These are phyloP conservation scores for Peromyscus nudipes DNA, from an alignment of 2,797 vertebrate genomes.

Conservation along the genomic window DNA sequence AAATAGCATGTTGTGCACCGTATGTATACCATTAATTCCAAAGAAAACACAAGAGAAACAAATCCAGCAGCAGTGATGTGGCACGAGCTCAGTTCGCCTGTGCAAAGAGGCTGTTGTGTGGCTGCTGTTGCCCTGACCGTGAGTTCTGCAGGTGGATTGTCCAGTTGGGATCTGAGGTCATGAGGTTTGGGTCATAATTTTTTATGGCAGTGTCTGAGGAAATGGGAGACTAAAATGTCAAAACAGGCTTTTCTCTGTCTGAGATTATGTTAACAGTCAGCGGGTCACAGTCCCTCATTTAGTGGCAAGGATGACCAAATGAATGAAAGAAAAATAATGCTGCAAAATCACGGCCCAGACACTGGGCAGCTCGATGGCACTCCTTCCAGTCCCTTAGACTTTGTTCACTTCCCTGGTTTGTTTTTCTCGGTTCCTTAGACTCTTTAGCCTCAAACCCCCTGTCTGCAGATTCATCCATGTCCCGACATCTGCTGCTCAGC, in stretches of 20 bases:
- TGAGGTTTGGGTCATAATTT: not conserved
- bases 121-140: not conserved
- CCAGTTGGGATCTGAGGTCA: not conserved
- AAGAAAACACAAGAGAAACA: not conserved
- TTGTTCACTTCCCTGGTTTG: not conserved
- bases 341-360: not conserved
- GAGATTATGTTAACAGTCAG: not conserved
- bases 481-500: not conserved
- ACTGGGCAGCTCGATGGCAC: too few species aligned
- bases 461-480: too few species aligned
- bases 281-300: too few species aligned
- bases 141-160: not conserved
- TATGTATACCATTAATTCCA: not conserved
- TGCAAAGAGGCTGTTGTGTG: not conserved
- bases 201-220: not conserved
- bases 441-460: not conserved
- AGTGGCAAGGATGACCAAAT: not conserved
- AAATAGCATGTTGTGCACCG: not conserved
- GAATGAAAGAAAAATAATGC: not conserved
- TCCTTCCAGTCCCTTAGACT: not conserved
- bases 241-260: not conserved
- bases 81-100: not conserved
- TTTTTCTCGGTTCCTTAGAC: not conserved
- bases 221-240: not conserved
- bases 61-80: too few species aligned